phyloP scores from a whole-genome alignment of 2,797 vertebrate species.

The Xerus rutilus region DNA sequence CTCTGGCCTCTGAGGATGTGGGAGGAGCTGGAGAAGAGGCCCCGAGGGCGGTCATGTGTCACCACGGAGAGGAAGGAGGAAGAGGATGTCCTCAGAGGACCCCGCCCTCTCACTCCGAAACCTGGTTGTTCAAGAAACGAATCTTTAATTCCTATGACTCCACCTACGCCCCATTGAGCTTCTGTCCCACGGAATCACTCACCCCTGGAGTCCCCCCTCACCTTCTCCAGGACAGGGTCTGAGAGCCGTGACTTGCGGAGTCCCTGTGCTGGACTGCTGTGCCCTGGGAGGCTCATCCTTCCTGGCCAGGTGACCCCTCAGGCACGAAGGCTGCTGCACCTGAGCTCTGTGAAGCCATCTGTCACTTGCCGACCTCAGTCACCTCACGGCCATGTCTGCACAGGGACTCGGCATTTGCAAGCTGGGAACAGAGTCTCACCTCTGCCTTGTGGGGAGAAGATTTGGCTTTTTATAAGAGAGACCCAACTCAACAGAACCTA shows the following conservation, averaged over 20 bases:
- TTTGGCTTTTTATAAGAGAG: background rate
- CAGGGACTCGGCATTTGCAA: background rate
- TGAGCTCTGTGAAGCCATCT: background rate
- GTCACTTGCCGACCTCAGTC: fast-evolving
- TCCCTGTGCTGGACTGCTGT: no score
- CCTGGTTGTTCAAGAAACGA: background rate
- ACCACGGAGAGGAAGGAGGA: fast-evolving
- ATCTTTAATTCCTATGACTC: background rate
- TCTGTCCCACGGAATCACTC: background rate
- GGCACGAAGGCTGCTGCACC: background rate
- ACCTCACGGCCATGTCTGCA: background rate
- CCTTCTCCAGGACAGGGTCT: background rate
- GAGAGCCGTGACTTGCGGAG: fast-evolving
- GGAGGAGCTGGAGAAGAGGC: no score
- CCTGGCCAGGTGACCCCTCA: background rate
- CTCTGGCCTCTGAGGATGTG: background rate
- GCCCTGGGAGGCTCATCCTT: fast-evolving
- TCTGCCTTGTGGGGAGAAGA: background rate
- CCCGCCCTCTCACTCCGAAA: background rate
- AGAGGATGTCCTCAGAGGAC: fast-evolving
- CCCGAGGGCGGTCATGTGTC: fast-evolving
- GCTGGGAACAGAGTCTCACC: background rate
- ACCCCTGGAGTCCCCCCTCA: background rate
- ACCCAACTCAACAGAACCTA: background rate
- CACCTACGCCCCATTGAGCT: background rate